These are phyloP conservation scores for Tarsius wallacei DNA, from an alignment of 2,797 vertebrate genomes.

Conservation along the genomic window DNA sequence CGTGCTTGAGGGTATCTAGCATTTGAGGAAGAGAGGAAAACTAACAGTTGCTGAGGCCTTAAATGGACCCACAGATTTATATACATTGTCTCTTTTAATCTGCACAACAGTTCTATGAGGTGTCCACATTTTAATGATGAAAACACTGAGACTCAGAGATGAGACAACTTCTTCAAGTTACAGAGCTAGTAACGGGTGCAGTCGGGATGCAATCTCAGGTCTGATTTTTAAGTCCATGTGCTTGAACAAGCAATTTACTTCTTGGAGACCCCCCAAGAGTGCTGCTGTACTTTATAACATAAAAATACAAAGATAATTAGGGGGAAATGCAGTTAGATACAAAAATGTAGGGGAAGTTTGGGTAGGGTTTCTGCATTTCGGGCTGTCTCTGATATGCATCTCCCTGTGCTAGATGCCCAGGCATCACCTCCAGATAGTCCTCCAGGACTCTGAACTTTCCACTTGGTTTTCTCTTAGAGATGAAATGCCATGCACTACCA, in stretches of 20 bases:
- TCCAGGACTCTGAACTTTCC: constrained; percentile 56
- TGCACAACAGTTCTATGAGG: not conserved
- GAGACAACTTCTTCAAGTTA: not conserved
- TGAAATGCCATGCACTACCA: constrained; percentile 94
- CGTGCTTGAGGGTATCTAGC: not conserved
- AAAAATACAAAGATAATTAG: constrained; percentile 39
- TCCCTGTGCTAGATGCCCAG: constrained; percentile 29
- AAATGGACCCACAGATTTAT: not conserved
- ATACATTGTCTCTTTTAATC: not conserved
- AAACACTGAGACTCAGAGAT: constrained; percentile 46
- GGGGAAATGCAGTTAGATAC: not conserved
- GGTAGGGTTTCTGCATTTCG: constrained; percentile 7
- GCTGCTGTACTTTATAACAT: constrained; percentile 37
- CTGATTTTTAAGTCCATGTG: not conserved
- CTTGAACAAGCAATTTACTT: constrained; percentile 39
- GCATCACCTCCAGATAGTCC: not conserved
- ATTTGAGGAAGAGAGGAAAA: constrained; percentile 64
- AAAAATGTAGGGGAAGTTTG: constrained; percentile 10
- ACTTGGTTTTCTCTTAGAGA: constrained; percentile 90
- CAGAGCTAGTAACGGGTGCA: constrained; percentile 14
- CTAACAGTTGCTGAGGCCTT: not conserved
- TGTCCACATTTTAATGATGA: constrained; percentile 18
- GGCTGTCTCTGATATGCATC: not conserved
- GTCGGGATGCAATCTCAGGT: not conserved
- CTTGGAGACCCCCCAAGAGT: not conserved